Conservation (phyloP, 2,113 vertebrate genomes). For the Peromyscus leucopus region DNA sequence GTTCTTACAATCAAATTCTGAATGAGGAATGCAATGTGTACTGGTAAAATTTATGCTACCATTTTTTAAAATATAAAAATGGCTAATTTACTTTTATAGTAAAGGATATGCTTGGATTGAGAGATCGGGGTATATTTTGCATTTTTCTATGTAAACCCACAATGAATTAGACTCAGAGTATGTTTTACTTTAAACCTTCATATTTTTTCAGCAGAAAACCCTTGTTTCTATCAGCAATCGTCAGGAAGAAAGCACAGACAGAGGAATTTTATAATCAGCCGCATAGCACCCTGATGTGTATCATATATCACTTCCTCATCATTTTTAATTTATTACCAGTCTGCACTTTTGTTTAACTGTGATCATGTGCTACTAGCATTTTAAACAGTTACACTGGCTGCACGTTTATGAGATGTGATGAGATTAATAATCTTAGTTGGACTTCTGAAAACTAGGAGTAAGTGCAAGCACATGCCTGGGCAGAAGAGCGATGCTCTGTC, state of each 20-base stretch:
- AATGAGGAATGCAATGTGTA: not conserved
- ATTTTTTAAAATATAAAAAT: conserved; percentile 45
- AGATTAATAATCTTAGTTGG: not conserved
- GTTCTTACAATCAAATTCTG: conserved; percentile 26
- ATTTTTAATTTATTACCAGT: conserved; percentile 57
- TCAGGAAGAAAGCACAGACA: conserved; percentile 51
- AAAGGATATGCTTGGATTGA: conserved; percentile 41
- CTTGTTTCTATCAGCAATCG: conserved; percentile 3
- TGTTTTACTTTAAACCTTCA: conserved; percentile 58
- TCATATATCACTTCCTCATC: conserved; percentile 29
- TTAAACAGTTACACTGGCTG: conserved; percentile 19
- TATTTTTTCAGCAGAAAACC: conserved; percentile 24
- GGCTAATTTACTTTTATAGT: conserved; percentile 55
- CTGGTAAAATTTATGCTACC: conserved; percentile 47
- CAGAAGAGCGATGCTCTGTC: not conserved
- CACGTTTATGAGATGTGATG: conserved; percentile 15
- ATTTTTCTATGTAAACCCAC: not conserved
- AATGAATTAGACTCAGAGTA: conserved; percentile 20
- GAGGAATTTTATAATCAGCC: conserved; percentile 56
- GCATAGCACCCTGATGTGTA: not conserved
- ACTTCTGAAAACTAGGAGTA: conserved; percentile 15
- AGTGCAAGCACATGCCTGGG: not conserved
- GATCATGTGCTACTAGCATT: conserved; percentile 9
- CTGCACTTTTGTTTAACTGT: conserved; percentile 64
- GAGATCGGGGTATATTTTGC: not conserved